phyloP scores from a whole-genome alignment of 2,113 vertebrate species.

The Pandion haliaetus region DNA sequence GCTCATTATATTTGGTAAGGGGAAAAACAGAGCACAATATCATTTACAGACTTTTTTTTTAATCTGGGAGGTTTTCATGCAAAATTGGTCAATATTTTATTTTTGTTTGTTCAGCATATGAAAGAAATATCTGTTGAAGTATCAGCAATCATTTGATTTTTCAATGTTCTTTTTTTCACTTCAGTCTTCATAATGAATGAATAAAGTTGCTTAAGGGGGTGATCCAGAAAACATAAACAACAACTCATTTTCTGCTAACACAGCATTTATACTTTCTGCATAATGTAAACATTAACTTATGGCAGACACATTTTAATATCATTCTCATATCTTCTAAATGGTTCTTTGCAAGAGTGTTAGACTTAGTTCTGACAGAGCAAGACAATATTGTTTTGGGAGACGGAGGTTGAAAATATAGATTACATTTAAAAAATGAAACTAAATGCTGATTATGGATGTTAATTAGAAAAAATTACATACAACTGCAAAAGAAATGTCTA shows the following conservation, averaged over 20 bases:
- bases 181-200: not conserved
- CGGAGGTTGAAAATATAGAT: not conserved
- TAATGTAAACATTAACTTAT: not conserved
- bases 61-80: not conserved
- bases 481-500: not conserved
- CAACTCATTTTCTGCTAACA: not conserved
- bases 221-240: conserved; percentile 21
- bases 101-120: not conserved
- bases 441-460: not conserved
- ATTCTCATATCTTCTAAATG: not conserved
- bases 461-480: not conserved
- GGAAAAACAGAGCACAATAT: not conserved
- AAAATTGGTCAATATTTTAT: not conserved
- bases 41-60: not conserved
- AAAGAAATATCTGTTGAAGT: not conserved
- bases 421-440: not conserved
- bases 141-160: conserved; percentile 8
- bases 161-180: conserved; percentile 1
- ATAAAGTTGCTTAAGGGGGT: not conserved
- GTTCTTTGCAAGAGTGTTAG: not conserved
- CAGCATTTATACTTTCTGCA: not conserved
- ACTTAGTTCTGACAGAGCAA: not conserved
- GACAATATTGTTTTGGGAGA: not conserved
- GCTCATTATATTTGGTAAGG: not conserved
- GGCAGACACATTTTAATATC: not conserved